Conservation (phyloP, 2,797 vertebrate species). For the Anableps anableps region DNA sequence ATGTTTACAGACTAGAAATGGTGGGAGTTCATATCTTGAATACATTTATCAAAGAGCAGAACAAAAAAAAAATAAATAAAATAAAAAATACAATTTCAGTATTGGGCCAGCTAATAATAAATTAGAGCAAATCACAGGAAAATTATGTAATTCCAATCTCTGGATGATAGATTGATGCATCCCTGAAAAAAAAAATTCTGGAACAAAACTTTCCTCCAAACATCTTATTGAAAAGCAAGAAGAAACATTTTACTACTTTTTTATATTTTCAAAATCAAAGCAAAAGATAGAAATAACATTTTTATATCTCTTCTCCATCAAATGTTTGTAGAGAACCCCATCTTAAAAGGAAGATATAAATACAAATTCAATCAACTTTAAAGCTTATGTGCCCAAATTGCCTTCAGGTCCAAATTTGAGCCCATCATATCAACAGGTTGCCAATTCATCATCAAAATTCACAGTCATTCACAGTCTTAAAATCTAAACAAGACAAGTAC, state of each 20-base stretch:
- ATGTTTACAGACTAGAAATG: not conserved
- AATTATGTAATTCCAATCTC: not conserved
- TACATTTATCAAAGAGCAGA: not conserved
- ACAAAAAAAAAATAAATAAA: not conserved
- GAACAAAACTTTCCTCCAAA: not conserved
- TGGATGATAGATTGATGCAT: not conserved
- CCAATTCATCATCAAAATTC: too few relatives aligned
- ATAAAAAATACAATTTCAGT: not conserved
- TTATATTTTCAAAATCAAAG: not conserved
- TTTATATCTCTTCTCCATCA: not conserved
- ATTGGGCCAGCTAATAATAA: not conserved
- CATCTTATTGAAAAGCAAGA: not conserved
- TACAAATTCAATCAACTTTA: not conserved
- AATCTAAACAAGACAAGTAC: too few relatives aligned
- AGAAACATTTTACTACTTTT: not conserved
- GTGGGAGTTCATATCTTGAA: not conserved
- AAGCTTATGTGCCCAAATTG: too few relatives aligned
- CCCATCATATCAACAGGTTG: too few relatives aligned
- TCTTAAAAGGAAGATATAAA: not conserved
- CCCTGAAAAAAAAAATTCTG: not conserved
- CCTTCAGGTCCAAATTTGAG: too few relatives aligned
- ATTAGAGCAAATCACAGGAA: not conserved
- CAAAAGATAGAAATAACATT: not conserved
- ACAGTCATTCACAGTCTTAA: too few relatives aligned
- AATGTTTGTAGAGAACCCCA: not conserved